Conservation (phyloP, 2,797 vertebrate genomes). For the Taeniopygia guttata region DNA sequence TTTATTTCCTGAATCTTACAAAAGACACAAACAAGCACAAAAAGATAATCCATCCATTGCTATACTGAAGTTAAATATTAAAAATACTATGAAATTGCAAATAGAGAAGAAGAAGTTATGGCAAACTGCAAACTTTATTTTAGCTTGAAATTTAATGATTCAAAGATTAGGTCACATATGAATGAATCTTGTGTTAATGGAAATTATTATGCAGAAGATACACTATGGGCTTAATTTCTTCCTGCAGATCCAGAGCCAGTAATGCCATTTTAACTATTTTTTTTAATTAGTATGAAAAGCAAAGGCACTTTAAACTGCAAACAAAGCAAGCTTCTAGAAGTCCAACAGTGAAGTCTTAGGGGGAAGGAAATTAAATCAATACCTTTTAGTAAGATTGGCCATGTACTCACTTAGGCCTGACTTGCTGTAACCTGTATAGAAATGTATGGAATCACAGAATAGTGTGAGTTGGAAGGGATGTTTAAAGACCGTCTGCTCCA, state of each 20-base stretch:
- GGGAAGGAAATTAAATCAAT: neutral
- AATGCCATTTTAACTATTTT: neutral
- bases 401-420: neutral
- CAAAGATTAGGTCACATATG: neutral
- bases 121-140: neutral
- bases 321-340: neutral
- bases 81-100: neutral
- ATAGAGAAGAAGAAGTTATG: neutral
- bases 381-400: neutral
- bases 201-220: neutral
- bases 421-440: neutral
- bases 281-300: neutral
- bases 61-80: neutral
- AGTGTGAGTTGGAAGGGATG: neutral
- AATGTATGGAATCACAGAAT: neutral
- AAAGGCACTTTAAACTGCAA: neutral
- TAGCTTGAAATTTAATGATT: neutral
- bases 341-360: neutral
- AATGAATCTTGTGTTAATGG: neutral
- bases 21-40: neutral
- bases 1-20: constrained; percentile 8
- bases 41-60: neutral
- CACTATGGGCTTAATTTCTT: neutral
- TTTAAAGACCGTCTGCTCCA: neutral
- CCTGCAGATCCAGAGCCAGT: neutral